Base-by-base conservation (phyloP, 37 sponge, comb jelly and placozoan genomes). In the Tethya wilhelma region DNA sequence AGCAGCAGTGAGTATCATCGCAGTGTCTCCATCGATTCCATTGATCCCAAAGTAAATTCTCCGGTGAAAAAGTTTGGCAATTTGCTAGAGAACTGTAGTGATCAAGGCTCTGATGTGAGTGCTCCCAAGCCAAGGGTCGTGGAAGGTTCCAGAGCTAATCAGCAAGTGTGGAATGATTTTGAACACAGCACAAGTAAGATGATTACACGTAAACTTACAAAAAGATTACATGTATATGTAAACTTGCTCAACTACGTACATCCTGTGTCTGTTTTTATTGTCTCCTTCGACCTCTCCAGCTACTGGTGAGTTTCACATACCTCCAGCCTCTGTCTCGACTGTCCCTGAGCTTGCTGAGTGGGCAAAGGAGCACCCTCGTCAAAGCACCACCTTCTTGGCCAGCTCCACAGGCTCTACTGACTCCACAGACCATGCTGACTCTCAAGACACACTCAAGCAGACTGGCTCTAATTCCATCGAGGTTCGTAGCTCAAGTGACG, bases 291-390 rank as follows among this genome's bases (percentile, higher is more conserved):
- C 28, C 22, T 12, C 26, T 60, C 6, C 28, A 40, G 42, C 20
- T 69, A 38, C 44, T 3, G 70, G 41, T 38, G 70, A 69, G 66
- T 64, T 31, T 12, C 70, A 69, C n/a, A 38, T 39, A 8, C 70
- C 70, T 42, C 70, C 70, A 23, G 70, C 70, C n/a, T 69, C 70
- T 28, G 70, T 69, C 4, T 23, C 44, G 2, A 69, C 70, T 2
- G 70, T 38, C 25, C 70, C 70, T 22, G 70, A 69, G 70, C 70
- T 69, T 42, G 70, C 70, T 42, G 28, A 38, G 28, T 69, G 70
- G 70, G 28, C 28, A 2, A 4, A 69, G 44, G 44, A 38, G n/a
- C 70, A 69, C 26, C 23, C 8, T 2, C 39, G 2, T 38, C 2
- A 41, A 23, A 1, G 22, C 70, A 42, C 26, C 3, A 2, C 29